These are phyloP conservation scores for Megalurothrips usitatus DNA, from an alignment of 2,888 invertebrate species.

Conservation along the genomic window DNA sequence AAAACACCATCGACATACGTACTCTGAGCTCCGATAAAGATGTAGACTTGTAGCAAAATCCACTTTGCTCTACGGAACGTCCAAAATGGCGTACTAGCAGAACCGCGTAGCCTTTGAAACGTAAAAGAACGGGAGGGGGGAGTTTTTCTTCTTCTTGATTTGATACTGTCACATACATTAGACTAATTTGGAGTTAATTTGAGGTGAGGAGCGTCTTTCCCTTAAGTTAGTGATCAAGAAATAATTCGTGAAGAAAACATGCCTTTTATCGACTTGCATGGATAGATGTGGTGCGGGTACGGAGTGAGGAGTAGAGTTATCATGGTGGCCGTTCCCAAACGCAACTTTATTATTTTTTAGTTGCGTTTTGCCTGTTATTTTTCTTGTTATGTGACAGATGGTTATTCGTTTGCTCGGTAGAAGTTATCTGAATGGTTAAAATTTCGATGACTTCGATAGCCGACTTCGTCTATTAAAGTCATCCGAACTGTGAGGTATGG, in stretches of 20 bases:
- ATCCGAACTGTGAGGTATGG: background rate
- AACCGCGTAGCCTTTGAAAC: constrained; percentile 9
- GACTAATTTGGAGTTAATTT: too few species aligned
- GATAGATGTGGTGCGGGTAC: too few species aligned
- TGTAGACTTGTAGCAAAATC: background rate
- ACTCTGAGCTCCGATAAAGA: background rate
- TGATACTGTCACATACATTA: too few species aligned
- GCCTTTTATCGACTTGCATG: too few species aligned
- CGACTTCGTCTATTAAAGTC: background rate
- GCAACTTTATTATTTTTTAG: background rate
- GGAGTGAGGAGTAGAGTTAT: too few species aligned
- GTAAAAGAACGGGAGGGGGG: background rate
- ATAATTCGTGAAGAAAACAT: too few species aligned
- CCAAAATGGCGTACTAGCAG: constrained; percentile 24
- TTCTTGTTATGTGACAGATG: background rate
- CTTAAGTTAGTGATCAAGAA: too few species aligned
- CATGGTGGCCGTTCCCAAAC: background rate
- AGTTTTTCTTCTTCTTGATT: background rate
- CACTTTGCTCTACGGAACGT: background rate
- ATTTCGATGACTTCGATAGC: too few species aligned
- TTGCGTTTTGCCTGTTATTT: background rate
- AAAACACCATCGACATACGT: background rate
- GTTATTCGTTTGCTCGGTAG: background rate
- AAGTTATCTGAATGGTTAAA: background rate
- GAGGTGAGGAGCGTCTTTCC: too few species aligned